Evolutionary conservation across 2,888 invertebrate species (phyloP), one percentile per base, ranked within the genome.

Genomic region (Protonemura montana): DNA sequence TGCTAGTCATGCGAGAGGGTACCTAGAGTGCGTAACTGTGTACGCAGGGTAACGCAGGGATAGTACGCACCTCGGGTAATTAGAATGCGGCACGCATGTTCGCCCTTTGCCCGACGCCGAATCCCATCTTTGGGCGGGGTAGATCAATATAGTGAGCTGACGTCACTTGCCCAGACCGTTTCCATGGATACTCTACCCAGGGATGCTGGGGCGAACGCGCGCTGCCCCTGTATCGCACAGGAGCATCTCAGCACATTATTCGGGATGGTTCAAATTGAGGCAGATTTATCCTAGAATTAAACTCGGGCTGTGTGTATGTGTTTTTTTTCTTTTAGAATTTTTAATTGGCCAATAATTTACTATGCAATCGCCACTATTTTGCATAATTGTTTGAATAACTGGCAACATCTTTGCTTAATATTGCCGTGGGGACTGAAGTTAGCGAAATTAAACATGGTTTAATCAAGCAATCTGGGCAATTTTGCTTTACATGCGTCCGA

Each of bases 181-280:
- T 77, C 78, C 85, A 85, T 35, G 85, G 85, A 77, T 41, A 85
- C 85, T 29, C 85, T 77, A 76, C 41, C 42, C 85, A 78, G 77
- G 78, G 76, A 85, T 76, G 86, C 86, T 76, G 85, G 81, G 25
- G n/a, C 78, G 10, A 77, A 76, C 59, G 81, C n/a, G n/a, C n/a
- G n/a, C 29, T 26, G 27, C 81, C 59, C 76, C 30, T 28, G 29
- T 29, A 29, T 27, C 76, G 77, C 35, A 59, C 82, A 80, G 85
- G 83, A 81, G 81, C 76, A 86, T 85, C 86, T 26, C 85, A 82
- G 84, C 76, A 84, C 84, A 85, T 85, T 87, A 87, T 86, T 85
- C 85, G 88, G 85, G 83, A 85, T 81, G 28, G 86, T 86, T 86
- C 87, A 87, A 85, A 86, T 85, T 87, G 87, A 87, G 87, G 59